A percentile compares a stretch with the other conserved stretches of the same genome.
These are phyloP conservation scores for Heliornis fulica DNA, from an alignment of 2,113 vertebrate species.

Conservation along the genomic window DNA sequence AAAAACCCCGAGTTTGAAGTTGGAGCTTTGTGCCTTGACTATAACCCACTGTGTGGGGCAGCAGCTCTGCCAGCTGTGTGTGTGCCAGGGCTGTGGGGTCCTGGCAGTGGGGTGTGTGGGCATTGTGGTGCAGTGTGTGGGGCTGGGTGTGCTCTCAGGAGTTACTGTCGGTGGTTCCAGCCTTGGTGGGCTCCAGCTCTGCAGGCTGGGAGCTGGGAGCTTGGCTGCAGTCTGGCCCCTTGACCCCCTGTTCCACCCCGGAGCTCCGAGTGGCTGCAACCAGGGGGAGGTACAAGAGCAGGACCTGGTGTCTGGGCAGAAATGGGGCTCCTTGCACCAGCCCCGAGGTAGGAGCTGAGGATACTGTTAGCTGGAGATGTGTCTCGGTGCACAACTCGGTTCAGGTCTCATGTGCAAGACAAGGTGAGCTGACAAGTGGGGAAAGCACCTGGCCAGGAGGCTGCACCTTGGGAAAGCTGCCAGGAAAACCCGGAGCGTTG, in stretches of 20 bases:
- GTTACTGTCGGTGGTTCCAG: too few relatives aligned
- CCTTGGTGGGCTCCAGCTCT: not conserved
- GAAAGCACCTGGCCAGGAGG: slow-evolving; percentile 9
- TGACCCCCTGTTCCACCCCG: too few relatives aligned
- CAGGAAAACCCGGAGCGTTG: not conserved
- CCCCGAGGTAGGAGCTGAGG: not conserved
- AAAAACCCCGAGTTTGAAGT: not conserved
- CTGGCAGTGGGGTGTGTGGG: too few relatives aligned
- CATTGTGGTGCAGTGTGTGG: too few relatives aligned
- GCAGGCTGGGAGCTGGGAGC: fast-evolving
- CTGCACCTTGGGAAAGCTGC: not conserved
- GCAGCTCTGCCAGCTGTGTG: fast-evolving
- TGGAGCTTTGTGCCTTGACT: too few relatives aligned
- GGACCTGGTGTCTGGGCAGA: not conserved
- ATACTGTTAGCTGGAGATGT: not conserved
- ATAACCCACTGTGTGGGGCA: too few relatives aligned
- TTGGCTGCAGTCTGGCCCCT: too few relatives aligned
- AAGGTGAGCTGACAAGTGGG: not conserved
- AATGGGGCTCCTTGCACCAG: not conserved
- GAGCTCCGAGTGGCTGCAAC: not conserved
- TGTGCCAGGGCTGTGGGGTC: not conserved
- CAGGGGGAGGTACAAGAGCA: not conserved
- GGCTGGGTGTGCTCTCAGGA: too few relatives aligned
- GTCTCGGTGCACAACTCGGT: not conserved
- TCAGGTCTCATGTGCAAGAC: not conserved